These are phyloP conservation scores for Peromyscus polionotus DNA, from an alignment of 2,113 vertebrate genomes.

Conservation along the genomic window DNA sequence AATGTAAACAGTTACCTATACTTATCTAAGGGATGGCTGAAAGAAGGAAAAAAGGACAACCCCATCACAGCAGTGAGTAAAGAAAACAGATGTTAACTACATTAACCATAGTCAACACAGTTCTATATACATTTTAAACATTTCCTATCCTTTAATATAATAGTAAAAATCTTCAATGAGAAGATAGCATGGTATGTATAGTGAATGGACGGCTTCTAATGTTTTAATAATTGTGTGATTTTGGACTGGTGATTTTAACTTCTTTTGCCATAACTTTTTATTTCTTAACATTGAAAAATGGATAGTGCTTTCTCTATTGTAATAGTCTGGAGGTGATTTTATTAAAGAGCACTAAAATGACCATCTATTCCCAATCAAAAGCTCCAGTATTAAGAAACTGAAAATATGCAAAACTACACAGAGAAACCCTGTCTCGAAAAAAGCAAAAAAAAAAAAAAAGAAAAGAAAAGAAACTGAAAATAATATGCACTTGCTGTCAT, in stretches of 20 bases:
- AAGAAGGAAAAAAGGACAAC: neutral
- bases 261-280: slow-evolving; percentile 42
- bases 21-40: neutral
- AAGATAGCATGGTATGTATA: neutral
- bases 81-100: neutral
- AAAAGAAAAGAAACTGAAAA: slow-evolving; percentile 25
- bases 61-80: neutral
- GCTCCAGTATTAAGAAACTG: slow-evolving; percentile 26
- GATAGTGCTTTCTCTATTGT: neutral
- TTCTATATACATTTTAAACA: slow-evolving; percentile 26
- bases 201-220: slow-evolving; percentile 18
- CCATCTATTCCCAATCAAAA: slow-evolving; percentile 38
- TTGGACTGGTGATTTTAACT: slow-evolving; percentile 25
- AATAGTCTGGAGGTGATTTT: slow-evolving; percentile 46
- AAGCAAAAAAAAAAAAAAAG: too few species aligned
- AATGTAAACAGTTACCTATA: slow-evolving; percentile 17
- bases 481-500: slow-evolving; percentile 1
- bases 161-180: neutral
- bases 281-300: slow-evolving; percentile 21
- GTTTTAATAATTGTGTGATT: slow-evolving; percentile 23
- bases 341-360: neutral
- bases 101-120: neutral
- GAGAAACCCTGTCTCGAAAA: too few species aligned
- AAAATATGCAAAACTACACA: neutral
- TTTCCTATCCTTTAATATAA: neutral